phyloP scores from a whole-genome alignment of 2,113 vertebrate species.

The Shinisaurus crocodilurus region DNA sequence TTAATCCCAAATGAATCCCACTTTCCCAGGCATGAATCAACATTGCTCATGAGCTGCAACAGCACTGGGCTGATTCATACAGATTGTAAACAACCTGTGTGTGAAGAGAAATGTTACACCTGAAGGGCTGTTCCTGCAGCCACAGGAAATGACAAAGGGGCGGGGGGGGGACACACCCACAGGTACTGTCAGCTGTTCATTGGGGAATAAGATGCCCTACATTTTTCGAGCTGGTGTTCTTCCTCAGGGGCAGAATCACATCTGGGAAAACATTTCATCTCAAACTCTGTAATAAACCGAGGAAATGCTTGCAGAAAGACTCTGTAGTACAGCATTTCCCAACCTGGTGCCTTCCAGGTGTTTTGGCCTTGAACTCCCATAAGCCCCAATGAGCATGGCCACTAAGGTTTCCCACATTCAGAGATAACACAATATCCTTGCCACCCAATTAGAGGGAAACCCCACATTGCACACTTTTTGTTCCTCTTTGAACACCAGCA shows the following conservation, averaged over 20 bases:
- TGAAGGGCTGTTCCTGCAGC: neutral
- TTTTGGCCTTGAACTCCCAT: too few relatives aligned
- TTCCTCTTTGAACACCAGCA: conserved; percentile 25
- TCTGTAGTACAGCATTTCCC: neutral
- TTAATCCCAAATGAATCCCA: neutral
- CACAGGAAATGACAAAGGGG: neutral
- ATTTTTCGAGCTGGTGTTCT: neutral
- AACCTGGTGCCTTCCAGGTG: neutral
- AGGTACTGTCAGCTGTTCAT: neutral
- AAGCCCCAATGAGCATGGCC: too few relatives aligned
- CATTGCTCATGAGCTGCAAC: neutral
- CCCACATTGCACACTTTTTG: conserved; percentile 21
- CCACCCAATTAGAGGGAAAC: conserved; percentile 30
- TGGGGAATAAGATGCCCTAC: neutral
- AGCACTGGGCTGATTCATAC: neutral
- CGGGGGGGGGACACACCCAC: too few relatives aligned
- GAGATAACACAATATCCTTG: conserved; percentile 45
- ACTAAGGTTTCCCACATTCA: conserved; percentile 32
- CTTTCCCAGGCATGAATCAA: neutral
- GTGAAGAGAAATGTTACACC: neutral
- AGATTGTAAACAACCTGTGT: neutral
- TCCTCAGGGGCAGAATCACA: neutral
- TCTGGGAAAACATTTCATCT: neutral
- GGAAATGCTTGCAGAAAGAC: neutral
- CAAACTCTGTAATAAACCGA: neutral